phyloP scores from a whole-genome alignment of 2,797 vertebrate species.

The Syncerus caffer region DNA sequence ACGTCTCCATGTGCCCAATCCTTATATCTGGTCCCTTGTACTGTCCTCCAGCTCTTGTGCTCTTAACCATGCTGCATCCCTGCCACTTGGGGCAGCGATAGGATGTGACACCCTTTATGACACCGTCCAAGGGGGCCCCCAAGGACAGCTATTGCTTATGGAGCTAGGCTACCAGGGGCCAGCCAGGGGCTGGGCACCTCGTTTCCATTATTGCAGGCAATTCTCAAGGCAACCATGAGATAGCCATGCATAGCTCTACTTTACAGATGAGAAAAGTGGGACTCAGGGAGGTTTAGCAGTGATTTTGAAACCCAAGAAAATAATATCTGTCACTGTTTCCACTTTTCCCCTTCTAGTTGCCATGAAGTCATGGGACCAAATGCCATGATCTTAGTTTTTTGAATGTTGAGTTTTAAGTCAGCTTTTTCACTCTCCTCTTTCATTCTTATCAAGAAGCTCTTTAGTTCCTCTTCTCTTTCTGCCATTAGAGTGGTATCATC shows the following conservation, averaged over 20 bases:
- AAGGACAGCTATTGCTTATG: background rate
- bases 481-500: background rate
- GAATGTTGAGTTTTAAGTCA: background rate
- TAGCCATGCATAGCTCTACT: background rate
- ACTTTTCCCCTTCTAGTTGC: background rate
- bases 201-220: background rate
- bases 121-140: background rate
- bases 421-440: background rate
- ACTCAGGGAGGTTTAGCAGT: background rate
- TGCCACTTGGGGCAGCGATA: background rate
- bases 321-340: background rate
- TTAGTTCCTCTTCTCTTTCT: background rate
- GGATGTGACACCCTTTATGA: background rate
- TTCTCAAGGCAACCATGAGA: background rate
- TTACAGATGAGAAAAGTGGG: background rate
- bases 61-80: background rate
- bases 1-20: accelerated
- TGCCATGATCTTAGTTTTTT: background rate
- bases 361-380: background rate
- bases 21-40: background rate
- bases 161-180: background rate
- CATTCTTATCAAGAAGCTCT: background rate
- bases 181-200: background rate
- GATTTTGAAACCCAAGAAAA: background rate
- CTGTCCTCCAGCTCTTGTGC: background rate